phyloP scores from a whole-genome alignment of 2,113 vertebrate genomes.

The Tetrax tetrax region DNA sequence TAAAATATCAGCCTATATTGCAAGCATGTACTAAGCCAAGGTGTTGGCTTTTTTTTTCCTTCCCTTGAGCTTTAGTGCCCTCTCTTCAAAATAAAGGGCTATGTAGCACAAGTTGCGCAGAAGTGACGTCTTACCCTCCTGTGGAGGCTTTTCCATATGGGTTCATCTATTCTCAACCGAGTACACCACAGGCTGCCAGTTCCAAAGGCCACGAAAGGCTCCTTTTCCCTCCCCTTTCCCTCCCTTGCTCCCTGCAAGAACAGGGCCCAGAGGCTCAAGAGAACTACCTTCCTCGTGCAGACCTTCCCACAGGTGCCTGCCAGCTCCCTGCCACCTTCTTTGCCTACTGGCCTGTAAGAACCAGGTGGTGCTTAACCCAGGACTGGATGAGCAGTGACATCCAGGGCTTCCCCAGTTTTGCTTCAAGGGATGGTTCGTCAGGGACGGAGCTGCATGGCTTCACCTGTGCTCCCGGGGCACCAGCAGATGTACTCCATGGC shows the following conservation, averaged over 20 bases:
- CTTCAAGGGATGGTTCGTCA: background rate
- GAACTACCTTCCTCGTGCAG: no score
- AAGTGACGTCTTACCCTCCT: background rate
- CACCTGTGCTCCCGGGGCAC: background rate
- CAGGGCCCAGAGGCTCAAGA: background rate
- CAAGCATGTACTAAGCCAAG: background rate
- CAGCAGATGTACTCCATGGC: background rate
- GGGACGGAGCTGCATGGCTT: background rate
- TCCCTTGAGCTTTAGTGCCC: background rate
- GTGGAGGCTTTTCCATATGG: background rate
- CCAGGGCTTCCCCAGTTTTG: background rate
- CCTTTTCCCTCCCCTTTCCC: background rate
- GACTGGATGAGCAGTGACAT: background rate
- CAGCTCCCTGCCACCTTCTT: background rate
- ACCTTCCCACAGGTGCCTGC: background rate
- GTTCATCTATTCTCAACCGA: background rate
- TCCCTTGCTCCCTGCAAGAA: background rate
- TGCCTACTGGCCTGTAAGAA: background rate
- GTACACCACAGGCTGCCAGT: background rate
- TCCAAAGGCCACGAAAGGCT: background rate
- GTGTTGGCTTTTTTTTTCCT: background rate
- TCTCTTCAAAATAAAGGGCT: background rate
- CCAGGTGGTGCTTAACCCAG: background rate
- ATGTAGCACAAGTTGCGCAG: background rate
- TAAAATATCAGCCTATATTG: background rate